Evolutionary conservation across 2,113 vertebrate genomes (phyloP).

Genomic region (Laticauda colubrina): DNA sequence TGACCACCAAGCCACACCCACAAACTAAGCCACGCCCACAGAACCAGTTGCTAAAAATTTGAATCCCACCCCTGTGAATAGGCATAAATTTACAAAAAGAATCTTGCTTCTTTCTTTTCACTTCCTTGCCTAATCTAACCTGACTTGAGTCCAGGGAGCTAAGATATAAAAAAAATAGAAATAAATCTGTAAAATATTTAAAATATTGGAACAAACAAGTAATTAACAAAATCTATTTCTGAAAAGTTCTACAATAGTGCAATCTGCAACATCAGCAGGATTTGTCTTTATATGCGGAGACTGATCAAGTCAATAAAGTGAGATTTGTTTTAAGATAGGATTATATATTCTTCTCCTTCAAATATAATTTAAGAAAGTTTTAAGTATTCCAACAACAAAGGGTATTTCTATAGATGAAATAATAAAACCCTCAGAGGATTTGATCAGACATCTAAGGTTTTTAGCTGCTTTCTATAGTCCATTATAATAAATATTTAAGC

Average conservation of each 20-base stretch:
- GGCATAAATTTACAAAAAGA: neutral
- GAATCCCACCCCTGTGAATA: neutral
- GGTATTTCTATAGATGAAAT: neutral
- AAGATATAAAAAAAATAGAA: constrained; percentile 39
- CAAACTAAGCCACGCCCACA: too few relatives aligned
- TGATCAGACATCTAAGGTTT: neutral
- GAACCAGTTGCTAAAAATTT: too few relatives aligned
- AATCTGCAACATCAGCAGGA: neutral
- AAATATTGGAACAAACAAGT: constrained; percentile 23
- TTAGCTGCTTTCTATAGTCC: neutral
- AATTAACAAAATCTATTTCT: neutral
- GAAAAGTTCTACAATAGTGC: neutral
- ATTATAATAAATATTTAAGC: neutral
- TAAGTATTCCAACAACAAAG: neutral
- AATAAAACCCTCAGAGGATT: neutral
- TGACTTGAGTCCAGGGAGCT: constrained; percentile 25
- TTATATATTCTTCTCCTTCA: neutral
- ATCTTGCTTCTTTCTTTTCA: neutral
- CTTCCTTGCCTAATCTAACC: constrained; percentile 22
- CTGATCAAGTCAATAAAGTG: neutral
- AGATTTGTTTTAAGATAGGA: neutral
- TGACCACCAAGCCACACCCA: too few relatives aligned
- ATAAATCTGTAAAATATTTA: constrained; percentile 46
- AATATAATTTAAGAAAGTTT: neutral
- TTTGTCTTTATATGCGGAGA: neutral